These are phyloP conservation scores for Litoditis marina DNA, from an alignment of 2,888 invertebrate species.

Conservation along the genomic window DNA sequence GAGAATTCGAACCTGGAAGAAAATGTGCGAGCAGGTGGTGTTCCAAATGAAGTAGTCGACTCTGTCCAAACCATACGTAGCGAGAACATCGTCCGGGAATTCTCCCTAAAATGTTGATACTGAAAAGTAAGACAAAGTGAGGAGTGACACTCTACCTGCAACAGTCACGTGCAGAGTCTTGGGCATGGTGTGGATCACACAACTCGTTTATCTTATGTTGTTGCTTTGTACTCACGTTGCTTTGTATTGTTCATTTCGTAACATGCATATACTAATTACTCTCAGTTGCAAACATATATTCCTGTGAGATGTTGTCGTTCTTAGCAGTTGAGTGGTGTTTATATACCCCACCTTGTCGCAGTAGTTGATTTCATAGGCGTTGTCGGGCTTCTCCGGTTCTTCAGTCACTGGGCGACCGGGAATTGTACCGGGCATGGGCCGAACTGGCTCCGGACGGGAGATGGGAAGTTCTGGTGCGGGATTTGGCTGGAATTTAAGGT, in stretches of 20 bases:
- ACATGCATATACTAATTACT: too few relatives aligned
- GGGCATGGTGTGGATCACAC: too few relatives aligned
- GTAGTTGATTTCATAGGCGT: constrained; percentile 52
- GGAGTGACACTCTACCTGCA: neutral
- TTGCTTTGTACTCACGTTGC: too few relatives aligned
- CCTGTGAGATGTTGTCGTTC: neutral
- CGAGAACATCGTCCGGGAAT: constrained; percentile 43
- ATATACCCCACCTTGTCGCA: constrained; percentile 34
- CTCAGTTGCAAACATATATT: neutral
- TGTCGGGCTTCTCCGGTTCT: constrained; percentile 26
- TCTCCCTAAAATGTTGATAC: constrained; percentile 25
- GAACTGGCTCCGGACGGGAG: too few relatives aligned
- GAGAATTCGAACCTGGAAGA: constrained; percentile 51
- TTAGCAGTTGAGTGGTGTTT: neutral
- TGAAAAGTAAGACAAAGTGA: neutral
- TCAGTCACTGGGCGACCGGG: neutral
- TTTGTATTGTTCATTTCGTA: too few relatives aligned
- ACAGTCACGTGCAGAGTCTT: too few relatives aligned
- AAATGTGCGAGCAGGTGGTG: constrained; percentile 50
- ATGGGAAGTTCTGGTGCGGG: too few relatives aligned
- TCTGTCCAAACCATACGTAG: constrained; percentile 41
- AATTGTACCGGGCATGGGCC: neutral
- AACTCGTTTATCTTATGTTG: too few relatives aligned
- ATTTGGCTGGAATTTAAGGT: too few relatives aligned
- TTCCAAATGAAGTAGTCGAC: constrained; percentile 59